Conservation (phyloP, 2,113 vertebrate genomes). For the Carettochelys insculpta region DNA sequence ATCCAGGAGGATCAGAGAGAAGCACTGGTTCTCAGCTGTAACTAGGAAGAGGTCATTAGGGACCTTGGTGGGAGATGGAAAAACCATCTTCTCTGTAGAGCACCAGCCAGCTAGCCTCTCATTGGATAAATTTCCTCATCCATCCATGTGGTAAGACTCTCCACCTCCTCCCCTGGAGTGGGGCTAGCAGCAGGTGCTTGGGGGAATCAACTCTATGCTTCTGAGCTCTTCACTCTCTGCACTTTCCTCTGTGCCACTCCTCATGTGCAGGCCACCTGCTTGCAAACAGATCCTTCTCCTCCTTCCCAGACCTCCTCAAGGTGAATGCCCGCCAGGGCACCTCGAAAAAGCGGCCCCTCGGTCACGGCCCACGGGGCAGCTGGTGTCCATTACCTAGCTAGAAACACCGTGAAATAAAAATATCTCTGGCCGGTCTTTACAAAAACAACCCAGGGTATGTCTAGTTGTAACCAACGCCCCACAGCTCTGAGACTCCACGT, state of each 20-base stretch:
- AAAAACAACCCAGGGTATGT: not conserved
- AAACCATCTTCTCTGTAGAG: too few relatives aligned
- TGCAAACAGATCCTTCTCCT: not conserved
- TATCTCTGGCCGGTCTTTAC: not conserved
- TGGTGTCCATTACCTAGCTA: not conserved
- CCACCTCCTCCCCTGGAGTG: not conserved
- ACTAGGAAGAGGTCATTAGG: not conserved
- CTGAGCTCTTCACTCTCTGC: not conserved
- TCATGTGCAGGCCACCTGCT: not conserved
- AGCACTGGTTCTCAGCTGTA: not conserved
- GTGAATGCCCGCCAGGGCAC: not conserved
- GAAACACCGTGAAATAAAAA: not conserved
- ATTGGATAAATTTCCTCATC: not conserved
- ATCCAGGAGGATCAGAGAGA: not conserved
- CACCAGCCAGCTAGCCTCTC: too few relatives aligned
- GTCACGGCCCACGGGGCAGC: not conserved
- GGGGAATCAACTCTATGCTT: too few relatives aligned
- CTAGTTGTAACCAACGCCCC: not conserved
- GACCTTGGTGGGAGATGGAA: not conserved
- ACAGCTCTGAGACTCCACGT: not conserved
- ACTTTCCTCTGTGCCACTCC: not conserved
- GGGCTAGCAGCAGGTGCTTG: too few relatives aligned
- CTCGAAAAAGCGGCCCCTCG: accelerated
- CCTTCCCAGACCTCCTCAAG: not conserved
- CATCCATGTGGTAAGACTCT: not conserved